Conservation (phyloP, 2,113 vertebrate genomes). For the Ranitomeya variabilis region DNA sequence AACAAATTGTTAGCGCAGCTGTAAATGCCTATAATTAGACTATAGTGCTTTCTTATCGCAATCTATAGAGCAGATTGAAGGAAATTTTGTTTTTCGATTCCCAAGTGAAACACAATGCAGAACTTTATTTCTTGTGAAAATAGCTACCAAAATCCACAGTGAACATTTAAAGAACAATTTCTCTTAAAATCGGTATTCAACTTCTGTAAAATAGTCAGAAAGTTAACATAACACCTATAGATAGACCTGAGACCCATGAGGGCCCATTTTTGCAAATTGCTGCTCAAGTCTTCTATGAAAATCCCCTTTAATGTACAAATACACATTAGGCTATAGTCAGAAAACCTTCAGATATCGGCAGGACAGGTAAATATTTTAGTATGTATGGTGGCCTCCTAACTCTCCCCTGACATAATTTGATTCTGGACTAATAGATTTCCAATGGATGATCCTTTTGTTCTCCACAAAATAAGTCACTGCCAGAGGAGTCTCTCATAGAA, state of each 20-base stretch:
- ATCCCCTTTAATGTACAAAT: no score
- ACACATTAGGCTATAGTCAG: no score
- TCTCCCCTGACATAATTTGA: no score
- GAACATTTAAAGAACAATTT: not conserved
- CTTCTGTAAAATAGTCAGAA: not conserved
- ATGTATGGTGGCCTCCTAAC: no score
- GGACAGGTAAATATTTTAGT: no score
- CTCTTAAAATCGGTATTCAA: not conserved
- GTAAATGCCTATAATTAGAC: conserved; percentile 46
- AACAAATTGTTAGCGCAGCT: conserved; percentile 31
- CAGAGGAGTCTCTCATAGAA: no score
- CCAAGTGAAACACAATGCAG: not conserved
- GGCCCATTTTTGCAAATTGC: not conserved
- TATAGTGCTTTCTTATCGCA: conserved; percentile 16
- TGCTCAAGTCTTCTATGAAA: not conserved
- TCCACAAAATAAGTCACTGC: no score
- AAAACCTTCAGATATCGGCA: no score
- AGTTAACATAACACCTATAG: not conserved
- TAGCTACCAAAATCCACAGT: not conserved
- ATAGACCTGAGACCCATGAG: not conserved
- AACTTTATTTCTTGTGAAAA: conserved; percentile 9
- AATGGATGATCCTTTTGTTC: no score
- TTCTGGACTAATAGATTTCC: no score
- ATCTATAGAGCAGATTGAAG: conserved; percentile 8
- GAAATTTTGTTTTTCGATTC: not conserved